Conservation (phyloP, 2,888 invertebrate species). For the Aporophyla lueneburgensis region DNA sequence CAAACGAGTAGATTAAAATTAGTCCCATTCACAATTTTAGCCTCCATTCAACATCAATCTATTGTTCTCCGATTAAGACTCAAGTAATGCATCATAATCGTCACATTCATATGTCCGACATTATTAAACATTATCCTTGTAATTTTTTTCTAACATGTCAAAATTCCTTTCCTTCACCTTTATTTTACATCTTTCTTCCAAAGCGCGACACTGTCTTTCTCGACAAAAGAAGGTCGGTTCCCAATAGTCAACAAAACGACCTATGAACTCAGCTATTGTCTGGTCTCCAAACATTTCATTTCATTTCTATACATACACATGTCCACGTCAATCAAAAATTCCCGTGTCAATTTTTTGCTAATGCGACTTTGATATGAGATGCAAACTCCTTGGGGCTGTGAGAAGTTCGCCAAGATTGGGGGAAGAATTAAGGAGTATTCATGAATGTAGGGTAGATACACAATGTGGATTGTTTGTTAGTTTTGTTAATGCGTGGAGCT, state of each 20-base stretch:
- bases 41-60: slow-evolving; percentile 25
- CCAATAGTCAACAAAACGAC: slow-evolving; percentile 70
- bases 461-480: slow-evolving; percentile 48
- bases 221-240: slow-evolving; percentile 46
- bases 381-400: slow-evolving; percentile 64
- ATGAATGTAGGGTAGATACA: slow-evolving; percentile 41
- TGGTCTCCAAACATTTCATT: slow-evolving; percentile 57
- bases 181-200: slow-evolving; percentile 73
- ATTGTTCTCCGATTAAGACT: slow-evolving; percentile 43
- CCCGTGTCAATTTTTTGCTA: slow-evolving; percentile 76
- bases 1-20: slow-evolving; percentile 34
- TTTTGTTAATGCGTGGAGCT: slow-evolving; percentile 23
- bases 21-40: slow-evolving; percentile 23
- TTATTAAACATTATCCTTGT: slow-evolving; percentile 58
- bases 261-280: slow-evolving; percentile 76
- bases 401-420: slow-evolving; percentile 56
- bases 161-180: slow-evolving; percentile 52
- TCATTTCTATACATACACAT: slow-evolving; percentile 59
- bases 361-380: slow-evolving; percentile 75
- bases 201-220: slow-evolving; percentile 74
- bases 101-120: slow-evolving; percentile 31
- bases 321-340: slow-evolving; percentile 78
- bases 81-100: slow-evolving; percentile 50
- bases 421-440: slow-evolving; percentile 57
- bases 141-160: slow-evolving; percentile 43